Evolutionary conservation across 2,888 invertebrate genomes (phyloP), one percentile per base, ranked within the genome.

Genomic region (Ennomos quercinarius): DNA sequence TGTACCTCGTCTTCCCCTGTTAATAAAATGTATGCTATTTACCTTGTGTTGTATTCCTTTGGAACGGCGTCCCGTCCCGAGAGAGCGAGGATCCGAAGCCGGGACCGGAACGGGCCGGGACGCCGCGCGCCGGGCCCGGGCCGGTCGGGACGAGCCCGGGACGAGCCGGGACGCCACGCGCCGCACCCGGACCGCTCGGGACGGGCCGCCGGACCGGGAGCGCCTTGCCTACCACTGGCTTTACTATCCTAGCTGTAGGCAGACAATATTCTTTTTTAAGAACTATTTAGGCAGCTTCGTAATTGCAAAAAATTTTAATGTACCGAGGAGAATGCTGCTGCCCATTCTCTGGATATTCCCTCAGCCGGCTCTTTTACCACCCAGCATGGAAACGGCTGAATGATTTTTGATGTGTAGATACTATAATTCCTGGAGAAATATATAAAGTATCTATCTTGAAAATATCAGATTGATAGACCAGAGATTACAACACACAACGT

Each of bases 31-130:
- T 27, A 27, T 6, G 27, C 27, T 42, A 66, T 42, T 67, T 80
- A 91, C 91, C 89, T 87, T 88, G 89, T 1, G 75, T 64, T 39
- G n/a, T 48, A 12, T 78, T 85, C 49, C 77, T 77, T 42, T 76
- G 75, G 9, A 85, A 64, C 5, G 85, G 80, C 1, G 80, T 83
- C 8, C 87, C 87, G 65, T 89, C 87, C 0, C 89, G 62, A 0
- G 87, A 70, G 11, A 88, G 71, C 37, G 83, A 80, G 63, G 91
- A 91, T 0, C 91, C 91, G 76, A 92, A 91, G 9, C 88, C 89
- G 34, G 73, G 63, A 9, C 50, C 49, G 11, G 46, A 27, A 6
- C 27, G 27, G 27, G 27, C 3, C 27, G 27, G 27, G 27, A 27
- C 67, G n/a, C 52, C 27, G 10, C 54, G 64, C 12, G 65, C 65